Conservation (phyloP, 2,888 invertebrate species). For the Lordiphosa fenestrarum region DNA sequence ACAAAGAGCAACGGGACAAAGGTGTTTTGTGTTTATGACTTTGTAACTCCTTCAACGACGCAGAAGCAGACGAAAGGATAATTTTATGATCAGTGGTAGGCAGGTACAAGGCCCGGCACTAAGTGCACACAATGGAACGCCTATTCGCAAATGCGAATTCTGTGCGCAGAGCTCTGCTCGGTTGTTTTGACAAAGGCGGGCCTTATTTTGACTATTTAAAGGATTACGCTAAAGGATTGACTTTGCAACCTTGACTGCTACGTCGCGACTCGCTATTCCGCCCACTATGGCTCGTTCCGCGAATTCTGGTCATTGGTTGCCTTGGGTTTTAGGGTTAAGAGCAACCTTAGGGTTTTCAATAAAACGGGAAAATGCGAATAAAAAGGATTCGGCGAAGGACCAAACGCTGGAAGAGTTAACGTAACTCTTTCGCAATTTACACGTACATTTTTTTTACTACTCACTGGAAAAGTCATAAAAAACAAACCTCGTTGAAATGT, state of each 20-base stretch:
- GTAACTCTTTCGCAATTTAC: constrained; percentile 77
- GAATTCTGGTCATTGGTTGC: constrained; percentile 57
- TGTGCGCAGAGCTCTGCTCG: constrained; percentile 49
- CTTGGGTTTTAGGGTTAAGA: constrained; percentile 36
- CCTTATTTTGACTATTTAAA: constrained; percentile 79
- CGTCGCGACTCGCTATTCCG: constrained; percentile 43
- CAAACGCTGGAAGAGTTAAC: constrained; percentile 59
- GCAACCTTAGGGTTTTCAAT: constrained; percentile 48
- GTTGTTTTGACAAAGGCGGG: constrained; percentile 78
- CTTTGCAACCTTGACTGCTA: constrained; percentile 73
- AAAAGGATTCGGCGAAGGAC: constrained; percentile 56
- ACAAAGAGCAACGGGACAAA: constrained; percentile 56
- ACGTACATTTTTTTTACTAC: constrained; percentile 51
- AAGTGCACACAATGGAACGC: constrained; percentile 64
- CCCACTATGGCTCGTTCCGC: constrained; percentile 56
- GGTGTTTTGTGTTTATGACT: constrained; percentile 77
- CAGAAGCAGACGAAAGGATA: constrained; percentile 61
- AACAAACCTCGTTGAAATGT: constrained; percentile 17
- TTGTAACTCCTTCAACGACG: constrained; percentile 72
- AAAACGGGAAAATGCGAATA: constrained; percentile 37
- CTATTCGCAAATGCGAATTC: constrained; percentile 63
- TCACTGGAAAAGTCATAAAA: constrained; percentile 19
- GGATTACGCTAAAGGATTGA: constrained; percentile 80
- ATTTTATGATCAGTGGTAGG: constrained; percentile 53
- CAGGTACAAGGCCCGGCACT: constrained; percentile 49